Conservation (phyloP, 1,140 invertebrate species). For the Akabosia matsudoensis region DNA sequence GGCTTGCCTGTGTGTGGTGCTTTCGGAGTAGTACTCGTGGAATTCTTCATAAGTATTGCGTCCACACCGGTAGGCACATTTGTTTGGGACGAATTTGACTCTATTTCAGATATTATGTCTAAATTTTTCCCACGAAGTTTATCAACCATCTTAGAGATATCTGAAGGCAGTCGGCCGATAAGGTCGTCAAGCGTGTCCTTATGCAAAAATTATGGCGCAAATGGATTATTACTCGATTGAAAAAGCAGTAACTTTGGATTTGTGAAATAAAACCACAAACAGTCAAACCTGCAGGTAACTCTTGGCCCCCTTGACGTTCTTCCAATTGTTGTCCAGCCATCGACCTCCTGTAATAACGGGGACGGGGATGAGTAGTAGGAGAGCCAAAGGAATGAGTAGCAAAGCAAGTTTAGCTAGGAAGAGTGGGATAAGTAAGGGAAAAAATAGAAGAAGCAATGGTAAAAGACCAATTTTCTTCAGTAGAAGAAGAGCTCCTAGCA, state of each 20-base stretch:
- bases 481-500: constrained; percentile 22
- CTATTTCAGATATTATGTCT: background rate
- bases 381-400: constrained; percentile 19
- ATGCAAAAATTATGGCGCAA: no score
- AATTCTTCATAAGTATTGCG: background rate
- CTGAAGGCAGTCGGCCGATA: constrained; percentile 12
- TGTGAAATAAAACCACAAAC: background rate
- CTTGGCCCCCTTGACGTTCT: background rate
- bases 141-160: constrained; percentile 27
- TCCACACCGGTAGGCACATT: no score
- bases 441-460: constrained; percentile 25
- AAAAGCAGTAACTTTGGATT: background rate
- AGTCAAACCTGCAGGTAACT: background rate
- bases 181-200: constrained; percentile 34
- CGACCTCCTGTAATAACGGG: constrained; percentile 27
- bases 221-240: background rate
- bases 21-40: no score
- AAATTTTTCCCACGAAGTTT: constrained; percentile 33
- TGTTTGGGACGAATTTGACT: background rate
- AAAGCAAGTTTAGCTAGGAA: constrained; percentile 23
- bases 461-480: constrained; percentile 33
- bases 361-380: constrained; percentile 31
- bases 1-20: no score
- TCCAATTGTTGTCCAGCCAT: background rate
- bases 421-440: constrained; percentile 26